phyloP scores from a whole-genome alignment of 2,888 invertebrate genomes.

The Biston betularia region DNA sequence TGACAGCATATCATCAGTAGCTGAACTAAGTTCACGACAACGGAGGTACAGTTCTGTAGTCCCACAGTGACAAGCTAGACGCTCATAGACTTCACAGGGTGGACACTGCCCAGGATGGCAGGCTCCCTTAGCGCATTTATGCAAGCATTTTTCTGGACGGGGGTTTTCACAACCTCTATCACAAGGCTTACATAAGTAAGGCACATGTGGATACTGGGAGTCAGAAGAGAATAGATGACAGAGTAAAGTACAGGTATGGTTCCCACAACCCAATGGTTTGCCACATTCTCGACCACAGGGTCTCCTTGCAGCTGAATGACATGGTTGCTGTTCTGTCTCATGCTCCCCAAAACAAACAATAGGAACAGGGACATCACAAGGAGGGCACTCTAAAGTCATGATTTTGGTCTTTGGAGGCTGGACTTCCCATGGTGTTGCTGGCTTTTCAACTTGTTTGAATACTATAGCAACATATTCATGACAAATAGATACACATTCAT shows the following conservation, averaged over 20 bases:
- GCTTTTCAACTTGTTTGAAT: constrained; percentile 85
- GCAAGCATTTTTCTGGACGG: constrained; percentile 91
- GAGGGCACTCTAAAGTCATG: constrained; percentile 88
- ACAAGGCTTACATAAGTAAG: constrained; percentile 74
- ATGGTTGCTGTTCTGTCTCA: constrained; percentile 89
- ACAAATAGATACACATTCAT: constrained; percentile 90
- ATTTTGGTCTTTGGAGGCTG: constrained; percentile 80
- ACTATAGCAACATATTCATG: constrained; percentile 91
- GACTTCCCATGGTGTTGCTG: constrained; percentile 89
- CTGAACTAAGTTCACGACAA: constrained; percentile 89
- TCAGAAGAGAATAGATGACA: constrained; percentile 88
- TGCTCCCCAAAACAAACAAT: constrained; percentile 91
- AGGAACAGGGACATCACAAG: constrained; percentile 89
- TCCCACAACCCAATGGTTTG: constrained; percentile 89
- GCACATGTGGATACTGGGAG: constrained; percentile 77
- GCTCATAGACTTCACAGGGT: constrained; percentile 90
- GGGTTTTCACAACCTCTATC: constrained; percentile 85
- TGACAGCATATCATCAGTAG: constrained; percentile 80
- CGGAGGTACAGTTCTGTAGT: constrained; percentile 91
- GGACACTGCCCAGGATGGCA: constrained; percentile 92
- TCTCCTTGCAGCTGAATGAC: constrained; percentile 88
- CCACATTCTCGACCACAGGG: constrained; percentile 94
- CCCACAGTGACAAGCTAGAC: constrained; percentile 93
- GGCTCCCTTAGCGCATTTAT: constrained; percentile 88
- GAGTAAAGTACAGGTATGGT: constrained; percentile 90